These are phyloP conservation scores for Aporophyla nigra DNA, from an alignment of 2,888 invertebrate genomes.

Conservation along the genomic window DNA sequence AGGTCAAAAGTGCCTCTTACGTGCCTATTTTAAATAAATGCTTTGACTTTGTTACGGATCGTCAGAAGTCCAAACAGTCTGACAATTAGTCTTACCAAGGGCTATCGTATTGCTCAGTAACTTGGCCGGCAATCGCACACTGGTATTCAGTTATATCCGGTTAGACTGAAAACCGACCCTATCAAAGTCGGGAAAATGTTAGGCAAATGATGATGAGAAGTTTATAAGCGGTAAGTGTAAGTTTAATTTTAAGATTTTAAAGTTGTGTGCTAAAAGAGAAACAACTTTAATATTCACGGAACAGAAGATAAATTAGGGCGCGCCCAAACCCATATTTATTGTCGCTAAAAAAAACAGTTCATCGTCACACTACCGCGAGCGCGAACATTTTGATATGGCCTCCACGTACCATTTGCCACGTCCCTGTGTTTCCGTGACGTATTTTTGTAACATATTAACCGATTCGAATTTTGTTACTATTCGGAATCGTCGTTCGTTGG, in stretches of 20 bases:
- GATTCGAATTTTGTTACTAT: conserved; percentile 60
- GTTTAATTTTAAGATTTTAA: conserved; percentile 29
- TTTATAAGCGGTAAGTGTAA: conserved; percentile 14
- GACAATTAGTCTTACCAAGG: no score
- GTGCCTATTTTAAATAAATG: no score
- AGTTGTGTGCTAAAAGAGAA: conserved; percentile 43
- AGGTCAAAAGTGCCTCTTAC: no score
- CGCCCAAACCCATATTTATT: conserved; percentile 26
- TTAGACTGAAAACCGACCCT: no score
- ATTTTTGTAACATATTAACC: conserved; percentile 68
- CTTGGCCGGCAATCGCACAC: no score
- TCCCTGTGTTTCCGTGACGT: conserved; percentile 57
- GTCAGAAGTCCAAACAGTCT: no score
- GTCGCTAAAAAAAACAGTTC: conserved; percentile 28
- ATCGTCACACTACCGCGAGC: conserved; percentile 50
- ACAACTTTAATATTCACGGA: conserved; percentile 35
- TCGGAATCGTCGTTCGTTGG: conserved; percentile 49
- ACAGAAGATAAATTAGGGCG: conserved; percentile 54
- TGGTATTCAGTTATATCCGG: no score
- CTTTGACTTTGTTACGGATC: no score
- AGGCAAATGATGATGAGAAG: no score
- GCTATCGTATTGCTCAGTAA: no score
- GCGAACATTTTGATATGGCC: conserved; percentile 62
- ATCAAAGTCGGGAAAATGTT: no score
- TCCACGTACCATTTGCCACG: conserved; percentile 66